Conservation (phyloP, 2,888 invertebrate species). For the Romanomermis culicivorax region DNA sequence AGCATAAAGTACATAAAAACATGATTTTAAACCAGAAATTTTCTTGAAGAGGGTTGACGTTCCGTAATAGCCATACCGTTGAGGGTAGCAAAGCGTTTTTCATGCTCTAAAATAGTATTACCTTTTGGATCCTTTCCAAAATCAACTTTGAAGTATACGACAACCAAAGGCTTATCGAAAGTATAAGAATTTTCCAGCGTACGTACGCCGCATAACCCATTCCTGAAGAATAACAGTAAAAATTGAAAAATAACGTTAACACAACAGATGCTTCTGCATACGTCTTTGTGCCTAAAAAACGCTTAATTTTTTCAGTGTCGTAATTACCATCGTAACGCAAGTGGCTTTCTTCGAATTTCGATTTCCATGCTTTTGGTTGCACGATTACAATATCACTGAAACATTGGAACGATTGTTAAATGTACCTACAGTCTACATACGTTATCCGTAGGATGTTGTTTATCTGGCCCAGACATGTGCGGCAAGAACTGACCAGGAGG, state of each 20-base stretch:
- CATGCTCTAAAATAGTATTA: no score
- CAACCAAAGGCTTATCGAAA: slow-evolving; percentile 62
- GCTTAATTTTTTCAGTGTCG: slow-evolving; percentile 43
- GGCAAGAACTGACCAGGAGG: no score
- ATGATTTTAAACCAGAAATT: no score
- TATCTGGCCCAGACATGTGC: no score
- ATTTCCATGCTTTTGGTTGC: slow-evolving; percentile 65
- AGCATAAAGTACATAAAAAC: no score
- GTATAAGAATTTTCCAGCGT: slow-evolving; percentile 60
- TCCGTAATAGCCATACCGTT: no score
- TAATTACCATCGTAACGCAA: slow-evolving; percentile 53
- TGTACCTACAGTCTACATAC: neutral
- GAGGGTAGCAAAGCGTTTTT: no score
- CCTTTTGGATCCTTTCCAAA: slow-evolving; percentile 87
- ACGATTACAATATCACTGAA: slow-evolving; percentile 59
- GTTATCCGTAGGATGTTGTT: neutral
- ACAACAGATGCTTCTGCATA: slow-evolving; percentile 41
- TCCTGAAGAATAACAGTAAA: slow-evolving; percentile 44
- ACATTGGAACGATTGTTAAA: slow-evolving; percentile 14
- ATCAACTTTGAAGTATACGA: slow-evolving; percentile 80
- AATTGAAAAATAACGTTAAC: neutral
- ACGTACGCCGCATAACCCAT: slow-evolving; percentile 76
- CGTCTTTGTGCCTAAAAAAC: slow-evolving; percentile 65
- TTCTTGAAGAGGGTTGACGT: no score
- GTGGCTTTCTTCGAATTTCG: slow-evolving; percentile 68